A percentile compares a stretch with the other conserved stretches of the same genome.
These are phyloP conservation scores for Salvator merianae DNA, from an alignment of 2,113 vertebrate species.

Conservation along the genomic window DNA sequence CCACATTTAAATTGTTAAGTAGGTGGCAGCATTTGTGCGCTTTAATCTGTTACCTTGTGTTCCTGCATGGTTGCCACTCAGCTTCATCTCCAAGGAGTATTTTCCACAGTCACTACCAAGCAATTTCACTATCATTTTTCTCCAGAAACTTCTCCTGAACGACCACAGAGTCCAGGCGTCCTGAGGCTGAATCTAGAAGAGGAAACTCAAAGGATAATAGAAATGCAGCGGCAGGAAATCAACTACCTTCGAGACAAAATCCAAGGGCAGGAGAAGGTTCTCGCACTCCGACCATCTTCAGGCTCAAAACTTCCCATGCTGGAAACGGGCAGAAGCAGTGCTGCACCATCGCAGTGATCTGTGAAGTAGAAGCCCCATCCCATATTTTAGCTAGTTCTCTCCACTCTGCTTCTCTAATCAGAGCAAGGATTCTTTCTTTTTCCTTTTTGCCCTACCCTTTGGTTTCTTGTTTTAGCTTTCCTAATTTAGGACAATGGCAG, in stretches of 20 bases:
- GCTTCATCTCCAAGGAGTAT: background rate
- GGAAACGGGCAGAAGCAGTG: constrained; percentile 23
- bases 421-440: background rate
- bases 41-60: background rate
- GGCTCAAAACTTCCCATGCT: constrained; percentile 61
- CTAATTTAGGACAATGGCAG: background rate
- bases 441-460: background rate
- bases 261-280: constrained; percentile 60
- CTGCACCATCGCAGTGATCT: background rate
- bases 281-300: constrained; percentile 41
- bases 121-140: constrained; percentile 32
- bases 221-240: constrained; percentile 83
- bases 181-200: constrained; percentile 72
- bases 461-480: background rate
- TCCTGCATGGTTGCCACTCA: background rate
- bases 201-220: constrained; percentile 79
- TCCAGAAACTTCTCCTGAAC: constrained; percentile 55
- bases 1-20: background rate
- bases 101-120: background rate
- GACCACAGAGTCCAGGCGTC: constrained; percentile 19
- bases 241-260: constrained; percentile 75
- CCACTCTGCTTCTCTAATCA: constrained; percentile 23
- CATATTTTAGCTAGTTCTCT: constrained; percentile 20
- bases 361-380: background rate
- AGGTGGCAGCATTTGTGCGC: background rate